phyloP scores from a whole-genome alignment of 2,113 vertebrate genomes.

The Elephantulus edwardii region DNA sequence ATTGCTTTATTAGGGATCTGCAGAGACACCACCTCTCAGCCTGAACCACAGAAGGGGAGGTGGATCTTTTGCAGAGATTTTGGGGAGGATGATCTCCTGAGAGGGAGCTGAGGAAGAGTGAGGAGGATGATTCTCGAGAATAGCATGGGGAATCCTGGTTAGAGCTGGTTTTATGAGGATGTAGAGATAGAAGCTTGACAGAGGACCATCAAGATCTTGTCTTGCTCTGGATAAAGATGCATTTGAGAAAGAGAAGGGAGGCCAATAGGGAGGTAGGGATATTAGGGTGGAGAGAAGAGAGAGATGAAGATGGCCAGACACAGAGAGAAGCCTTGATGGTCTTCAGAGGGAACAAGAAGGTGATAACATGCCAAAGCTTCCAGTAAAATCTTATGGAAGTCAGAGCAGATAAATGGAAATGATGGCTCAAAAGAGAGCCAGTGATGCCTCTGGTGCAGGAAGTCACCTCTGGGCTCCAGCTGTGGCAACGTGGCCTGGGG shows the following conservation, averaged over 20 bases:
- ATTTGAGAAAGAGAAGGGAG: not conserved
- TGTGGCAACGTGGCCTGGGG: not conserved
- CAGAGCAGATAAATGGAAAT: not conserved
- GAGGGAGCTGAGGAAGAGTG: not conserved
- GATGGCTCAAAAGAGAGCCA: not conserved
- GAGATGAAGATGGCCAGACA: not conserved
- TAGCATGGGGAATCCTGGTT: not conserved
- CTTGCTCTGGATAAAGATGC: slow-evolving; percentile 13
- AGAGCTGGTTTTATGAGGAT: slow-evolving; percentile 13
- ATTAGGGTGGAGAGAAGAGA: too few relatives aligned
- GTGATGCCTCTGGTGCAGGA: fast-evolving
- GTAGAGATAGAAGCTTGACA: not conserved
- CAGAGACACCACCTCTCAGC: not conserved
- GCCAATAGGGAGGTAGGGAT: not conserved
- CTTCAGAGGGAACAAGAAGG: not conserved
- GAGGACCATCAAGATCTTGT: not conserved
- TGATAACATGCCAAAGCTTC: not conserved
- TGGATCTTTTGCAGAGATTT: slow-evolving; percentile 47
- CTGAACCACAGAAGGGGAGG: not conserved
- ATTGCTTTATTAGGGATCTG: slow-evolving; percentile 53
- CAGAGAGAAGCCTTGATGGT: not conserved
- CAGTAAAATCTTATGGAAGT: not conserved
- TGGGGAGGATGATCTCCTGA: not conserved
- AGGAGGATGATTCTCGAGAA: slow-evolving; percentile 28
- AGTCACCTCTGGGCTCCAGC: not conserved